Evolutionary conservation across 2,888 invertebrate genomes (phyloP), one percentile per base, ranked within the genome.

Genomic region (Phania funesta): DNA sequence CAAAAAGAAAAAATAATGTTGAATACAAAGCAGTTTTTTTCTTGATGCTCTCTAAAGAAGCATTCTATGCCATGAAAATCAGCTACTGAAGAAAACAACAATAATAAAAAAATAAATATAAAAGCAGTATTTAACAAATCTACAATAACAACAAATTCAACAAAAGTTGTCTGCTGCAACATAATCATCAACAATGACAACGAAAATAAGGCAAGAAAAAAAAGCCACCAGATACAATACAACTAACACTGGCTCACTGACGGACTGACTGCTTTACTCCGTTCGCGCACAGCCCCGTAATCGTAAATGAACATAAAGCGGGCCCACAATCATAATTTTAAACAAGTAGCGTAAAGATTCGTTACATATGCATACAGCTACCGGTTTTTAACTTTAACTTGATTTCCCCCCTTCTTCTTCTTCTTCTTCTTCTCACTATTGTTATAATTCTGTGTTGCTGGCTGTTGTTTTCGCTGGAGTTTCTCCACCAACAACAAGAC

Each of bases 311-410:
- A 65, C 64, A 71, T 38, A 60, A 71, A 81, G 75, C 70, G 70
- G 77, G 73, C 84, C 82, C 83, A 82, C 82, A 82, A 82, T 84
- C 84, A 84, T 84, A 84, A 84, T 84, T 68, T 84, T 81, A 83
- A 78, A 81, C 84, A 84, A 84, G 84, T 83, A 84, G 84, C 84
- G 81, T 84, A 84, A 83, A 84, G 84, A 84, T 80, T 84, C 84
- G 84, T 84, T 84, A 84, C 84, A 84, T 84, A 84, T 83, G 83
- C 84, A 83, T 76, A 64, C 78, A 70, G 84, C 84, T 84, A 84
- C 84, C 83, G 84, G 84, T 84, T 84, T 84, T 84, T 81, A 84
- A 75, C 78, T 71, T 81, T 20, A 50, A 38, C 5, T 44, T n/a
- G n/a, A n/a, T n/a, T n/a, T n/a, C n/a, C n/a, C n/a, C n/a, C n/a